Conservation (phyloP, 2,797 vertebrate species). For the Hydrocynus forskahlii region DNA sequence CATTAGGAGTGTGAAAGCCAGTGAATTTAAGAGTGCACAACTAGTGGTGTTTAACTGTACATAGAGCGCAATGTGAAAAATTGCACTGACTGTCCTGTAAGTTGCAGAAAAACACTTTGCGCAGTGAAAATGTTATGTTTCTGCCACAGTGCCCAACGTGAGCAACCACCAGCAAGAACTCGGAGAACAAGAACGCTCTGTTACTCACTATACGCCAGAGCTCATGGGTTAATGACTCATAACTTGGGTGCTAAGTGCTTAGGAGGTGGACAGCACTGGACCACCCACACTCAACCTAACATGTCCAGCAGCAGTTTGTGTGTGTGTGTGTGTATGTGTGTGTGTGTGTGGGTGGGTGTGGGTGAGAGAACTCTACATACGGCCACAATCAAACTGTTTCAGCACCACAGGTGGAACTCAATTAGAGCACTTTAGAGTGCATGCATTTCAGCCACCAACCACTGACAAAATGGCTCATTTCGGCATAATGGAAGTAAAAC, state of each 20-base stretch:
- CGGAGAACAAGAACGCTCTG: background rate
- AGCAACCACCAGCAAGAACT: background rate
- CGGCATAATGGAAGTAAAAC: constrained; percentile 25
- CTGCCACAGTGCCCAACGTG: background rate
- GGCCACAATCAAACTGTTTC: background rate
- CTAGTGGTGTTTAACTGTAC: background rate
- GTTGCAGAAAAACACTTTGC: too few species aligned
- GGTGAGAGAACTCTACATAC: constrained; percentile 3
- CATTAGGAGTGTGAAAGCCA: background rate
- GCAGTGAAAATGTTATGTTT: background rate
- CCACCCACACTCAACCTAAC: constrained; percentile 23
- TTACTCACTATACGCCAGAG: background rate
- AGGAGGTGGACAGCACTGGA: background rate
- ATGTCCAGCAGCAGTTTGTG: constrained; percentile 5
- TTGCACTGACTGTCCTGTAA: too few species aligned
- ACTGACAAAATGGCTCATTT: constrained; percentile 43
- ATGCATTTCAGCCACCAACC: constrained; percentile 42
- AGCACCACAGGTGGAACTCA: constrained; percentile 34
- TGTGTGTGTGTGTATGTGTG: background rate
- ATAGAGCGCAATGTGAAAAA: too few species aligned
- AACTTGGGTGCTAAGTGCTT: constrained; percentile 17
- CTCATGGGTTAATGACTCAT: background rate
- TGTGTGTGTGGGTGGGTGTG: too few species aligned
- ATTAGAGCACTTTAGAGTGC: constrained; percentile 41
- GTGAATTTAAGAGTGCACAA: background rate